These are phyloP conservation scores for Abscondita cerata DNA, from an alignment of 2,888 invertebrate genomes.

Conservation along the genomic window DNA sequence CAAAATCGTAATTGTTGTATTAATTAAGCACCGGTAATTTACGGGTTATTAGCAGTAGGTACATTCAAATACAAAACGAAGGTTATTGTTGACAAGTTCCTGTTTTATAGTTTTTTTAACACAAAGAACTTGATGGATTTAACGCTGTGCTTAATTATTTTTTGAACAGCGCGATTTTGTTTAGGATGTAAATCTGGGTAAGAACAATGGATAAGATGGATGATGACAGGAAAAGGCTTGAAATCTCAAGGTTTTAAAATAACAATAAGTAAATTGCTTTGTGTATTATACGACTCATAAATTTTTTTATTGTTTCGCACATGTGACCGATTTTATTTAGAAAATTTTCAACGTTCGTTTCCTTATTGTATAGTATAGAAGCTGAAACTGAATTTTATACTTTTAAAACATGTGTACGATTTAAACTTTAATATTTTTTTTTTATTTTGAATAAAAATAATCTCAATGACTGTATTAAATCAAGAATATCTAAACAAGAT, in stretches of 20 bases:
- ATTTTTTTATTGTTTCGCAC: constrained; percentile 36
- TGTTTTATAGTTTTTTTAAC: constrained; percentile 15
- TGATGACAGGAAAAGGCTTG: constrained; percentile 47
- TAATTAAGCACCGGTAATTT: constrained; percentile 2
- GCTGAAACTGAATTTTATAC: not conserved
- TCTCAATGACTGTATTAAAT: constrained; percentile 5
- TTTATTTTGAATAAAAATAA: constrained; percentile 2
- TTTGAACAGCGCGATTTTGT: constrained; percentile 21
- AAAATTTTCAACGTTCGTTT: too few species aligned
- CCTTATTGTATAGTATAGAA: too few species aligned
- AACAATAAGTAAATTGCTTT: constrained; percentile 46
- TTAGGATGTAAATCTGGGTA: constrained; percentile 28
- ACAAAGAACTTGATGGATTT: constrained; percentile 23
- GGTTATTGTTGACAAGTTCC: constrained; percentile 23
- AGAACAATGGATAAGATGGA: constrained; percentile 46
- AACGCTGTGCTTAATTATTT: constrained; percentile 20
- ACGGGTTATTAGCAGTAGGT: constrained; percentile 4
- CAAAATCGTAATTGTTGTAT: not conserved
- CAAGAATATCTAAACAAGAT: constrained; percentile 4
- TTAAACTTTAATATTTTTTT: constrained; percentile 8
- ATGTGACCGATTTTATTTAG: constrained; percentile 17
- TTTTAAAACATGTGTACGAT: constrained; percentile 6
- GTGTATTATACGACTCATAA: constrained; percentile 50
- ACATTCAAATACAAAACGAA: constrained; percentile 14
- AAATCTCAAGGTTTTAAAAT: constrained; percentile 48